Evolutionary conservation across 2,888 invertebrate genomes (phyloP).

Genomic region (Xestoiulus laeticollis): DNA sequence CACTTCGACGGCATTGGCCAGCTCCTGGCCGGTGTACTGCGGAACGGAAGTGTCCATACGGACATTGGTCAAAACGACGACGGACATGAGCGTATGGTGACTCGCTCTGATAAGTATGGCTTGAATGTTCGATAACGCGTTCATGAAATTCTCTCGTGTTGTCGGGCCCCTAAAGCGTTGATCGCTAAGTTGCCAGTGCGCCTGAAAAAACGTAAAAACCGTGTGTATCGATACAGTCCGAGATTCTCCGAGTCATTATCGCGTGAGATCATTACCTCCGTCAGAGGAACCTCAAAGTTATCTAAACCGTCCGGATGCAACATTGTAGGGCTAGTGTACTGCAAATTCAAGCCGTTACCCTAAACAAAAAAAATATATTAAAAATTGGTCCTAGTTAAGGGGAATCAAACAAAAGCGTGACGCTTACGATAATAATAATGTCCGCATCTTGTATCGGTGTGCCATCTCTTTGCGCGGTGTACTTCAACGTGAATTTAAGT

Average conservation of each 20-base stretch:
- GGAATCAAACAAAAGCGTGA: too few species aligned
- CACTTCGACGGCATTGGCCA: slow-evolving; percentile 87
- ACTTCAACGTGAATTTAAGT: slow-evolving; percentile 78
- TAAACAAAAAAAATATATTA: too few species aligned
- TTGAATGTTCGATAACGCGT: slow-evolving; percentile 82
- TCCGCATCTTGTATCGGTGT: slow-evolving; percentile 76
- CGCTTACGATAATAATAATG: slow-evolving; percentile 75
- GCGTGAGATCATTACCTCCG: slow-evolving; percentile 49
- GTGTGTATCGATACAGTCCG: too few species aligned
- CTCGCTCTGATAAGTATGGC: slow-evolving; percentile 85
- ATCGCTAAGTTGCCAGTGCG: slow-evolving; percentile 61
- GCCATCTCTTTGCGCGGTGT: slow-evolving; percentile 69
- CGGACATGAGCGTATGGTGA: slow-evolving; percentile 71
- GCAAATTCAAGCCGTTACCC: slow-evolving; percentile 36
- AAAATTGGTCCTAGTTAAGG: too few species aligned
- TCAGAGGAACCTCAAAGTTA: slow-evolving; percentile 46
- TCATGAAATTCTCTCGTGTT: slow-evolving; percentile 83
- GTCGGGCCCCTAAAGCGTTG: slow-evolving; percentile 61
- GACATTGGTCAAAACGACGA: slow-evolving; percentile 81
- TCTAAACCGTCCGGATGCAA: slow-evolving; percentile 19
- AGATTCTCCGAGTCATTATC: too few species aligned
- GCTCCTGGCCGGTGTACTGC: slow-evolving; percentile 76
- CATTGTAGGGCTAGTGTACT: not conserved
- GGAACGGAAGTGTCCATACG: slow-evolving; percentile 84
- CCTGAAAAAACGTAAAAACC: too few species aligned